Evolutionary conservation across 1,140 invertebrate species (phyloP).

Genomic region (Steinernema feltiae): DNA sequence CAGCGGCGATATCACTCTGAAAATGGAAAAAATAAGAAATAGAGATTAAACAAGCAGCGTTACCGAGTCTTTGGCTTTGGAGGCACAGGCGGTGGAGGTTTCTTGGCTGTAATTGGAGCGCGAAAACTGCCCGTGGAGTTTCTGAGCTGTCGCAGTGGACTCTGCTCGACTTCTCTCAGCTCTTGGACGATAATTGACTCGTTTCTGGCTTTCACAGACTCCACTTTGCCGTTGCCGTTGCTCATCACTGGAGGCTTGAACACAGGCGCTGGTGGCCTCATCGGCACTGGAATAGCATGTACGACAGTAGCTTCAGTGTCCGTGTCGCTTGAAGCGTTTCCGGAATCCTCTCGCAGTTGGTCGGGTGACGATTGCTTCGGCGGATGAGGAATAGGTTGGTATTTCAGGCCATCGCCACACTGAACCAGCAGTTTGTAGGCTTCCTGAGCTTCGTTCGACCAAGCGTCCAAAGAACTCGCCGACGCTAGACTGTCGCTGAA

Average conservation of each 20-base stretch:
- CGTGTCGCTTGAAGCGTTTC: not conserved
- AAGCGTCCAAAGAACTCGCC: conserved; percentile 24
- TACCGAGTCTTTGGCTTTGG: conserved; percentile 1
- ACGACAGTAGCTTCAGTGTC: not conserved
- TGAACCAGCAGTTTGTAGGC: conserved; percentile 56
- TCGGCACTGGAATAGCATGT: not conserved
- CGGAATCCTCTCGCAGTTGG: not conserved
- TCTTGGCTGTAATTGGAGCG: not conserved
- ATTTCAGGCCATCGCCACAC: conserved; percentile 36
- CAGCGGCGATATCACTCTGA: not conserved
- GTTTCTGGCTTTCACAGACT: not conserved
- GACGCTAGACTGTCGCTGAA: conserved; percentile 19
- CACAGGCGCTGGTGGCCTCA: not conserved
- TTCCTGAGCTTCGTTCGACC: conserved; percentile 54
- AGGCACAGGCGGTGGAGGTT: not conserved
- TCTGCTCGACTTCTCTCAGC: not conserved
- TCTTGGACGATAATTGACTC: not conserved
- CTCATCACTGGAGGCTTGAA: not conserved
- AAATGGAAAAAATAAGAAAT: not conserved
- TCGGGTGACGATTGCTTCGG: not conserved
- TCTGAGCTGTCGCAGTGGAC: not conserved
- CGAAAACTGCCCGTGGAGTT: not conserved
- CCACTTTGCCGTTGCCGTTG: not conserved
- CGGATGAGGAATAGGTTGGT: not conserved
- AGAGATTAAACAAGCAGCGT: not conserved